Evolutionary conservation across 2,113 vertebrate species (phyloP).

Genomic region (Centropus unirufus): DNA sequence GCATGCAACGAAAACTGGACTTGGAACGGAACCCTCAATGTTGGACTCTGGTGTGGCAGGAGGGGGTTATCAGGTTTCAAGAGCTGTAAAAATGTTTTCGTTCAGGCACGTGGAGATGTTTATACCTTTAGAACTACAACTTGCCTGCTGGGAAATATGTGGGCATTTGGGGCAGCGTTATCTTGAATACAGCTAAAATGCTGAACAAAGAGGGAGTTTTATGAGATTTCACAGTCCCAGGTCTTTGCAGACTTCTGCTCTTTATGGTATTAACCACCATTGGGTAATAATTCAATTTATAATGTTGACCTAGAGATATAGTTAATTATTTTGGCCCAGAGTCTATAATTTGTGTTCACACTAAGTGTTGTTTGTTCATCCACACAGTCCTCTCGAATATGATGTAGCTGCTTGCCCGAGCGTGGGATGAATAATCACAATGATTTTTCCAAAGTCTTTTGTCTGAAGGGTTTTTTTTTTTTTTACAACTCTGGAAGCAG

Average conservation of each 20-base stretch:
- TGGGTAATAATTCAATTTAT: not conserved
- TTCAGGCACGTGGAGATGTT: not conserved
- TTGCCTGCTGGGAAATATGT: not conserved
- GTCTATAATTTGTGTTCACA: not conserved
- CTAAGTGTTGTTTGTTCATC: not conserved
- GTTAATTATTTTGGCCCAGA: not conserved
- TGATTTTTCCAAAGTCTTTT: not conserved
- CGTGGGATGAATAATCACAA: not conserved
- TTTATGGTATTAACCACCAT: not conserved
- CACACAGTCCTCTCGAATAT: not conserved
- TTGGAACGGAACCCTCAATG: conserved; percentile 45
- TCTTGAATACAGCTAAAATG: not conserved
- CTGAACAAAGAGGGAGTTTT: not conserved
- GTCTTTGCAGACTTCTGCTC: not conserved
- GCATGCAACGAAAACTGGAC: not conserved
- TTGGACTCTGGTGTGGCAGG: conserved; percentile 26
- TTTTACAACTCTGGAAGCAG: not conserved
- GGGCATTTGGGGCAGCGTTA: not conserved
- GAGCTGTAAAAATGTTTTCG: conserved; percentile 32
- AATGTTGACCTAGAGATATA: not conserved
- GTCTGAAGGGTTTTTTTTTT: not conserved
- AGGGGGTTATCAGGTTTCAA: not conserved
- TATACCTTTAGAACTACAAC: not conserved
- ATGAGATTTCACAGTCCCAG: not conserved
- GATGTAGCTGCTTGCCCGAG: not conserved